phyloP scores from a whole-genome alignment of 2,113 vertebrate genomes.

The Dasyprocta punctata region DNA sequence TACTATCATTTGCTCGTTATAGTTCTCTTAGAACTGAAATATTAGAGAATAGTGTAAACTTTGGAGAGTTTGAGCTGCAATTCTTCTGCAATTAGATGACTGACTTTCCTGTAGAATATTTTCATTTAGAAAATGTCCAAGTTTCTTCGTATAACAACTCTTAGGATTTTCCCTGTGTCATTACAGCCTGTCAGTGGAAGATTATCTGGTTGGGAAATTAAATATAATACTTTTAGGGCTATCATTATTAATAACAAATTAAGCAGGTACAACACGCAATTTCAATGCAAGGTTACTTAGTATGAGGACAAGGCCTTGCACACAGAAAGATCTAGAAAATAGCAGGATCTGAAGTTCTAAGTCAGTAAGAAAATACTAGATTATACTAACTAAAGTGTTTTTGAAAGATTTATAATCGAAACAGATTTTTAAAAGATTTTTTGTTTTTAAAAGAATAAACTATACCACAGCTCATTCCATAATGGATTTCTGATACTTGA shows the following conservation, averaged over 20 bases:
- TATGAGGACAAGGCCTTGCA: background rate
- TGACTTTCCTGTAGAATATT: conserved; percentile 6
- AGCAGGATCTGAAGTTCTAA: background rate
- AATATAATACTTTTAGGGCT: background rate
- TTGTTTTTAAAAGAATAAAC: background rate
- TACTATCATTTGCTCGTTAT: conserved; percentile 16
- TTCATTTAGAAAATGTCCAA: conserved; percentile 38
- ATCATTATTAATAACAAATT: background rate
- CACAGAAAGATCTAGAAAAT: background rate
- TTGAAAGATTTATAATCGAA: conserved; percentile 37
- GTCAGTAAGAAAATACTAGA: conserved; percentile 14
- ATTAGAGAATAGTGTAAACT: conserved; percentile 25
- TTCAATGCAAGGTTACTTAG: background rate
- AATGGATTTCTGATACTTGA: conserved; percentile 12
- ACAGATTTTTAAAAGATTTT: background rate
- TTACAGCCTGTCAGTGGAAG: background rate
- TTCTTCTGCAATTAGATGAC: background rate
- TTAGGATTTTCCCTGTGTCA: background rate
- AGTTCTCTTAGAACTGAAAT: conserved; percentile 4
- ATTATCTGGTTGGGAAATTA: conserved; percentile 7
- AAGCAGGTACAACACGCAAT: background rate
- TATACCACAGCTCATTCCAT: background rate
- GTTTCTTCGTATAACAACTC: background rate
- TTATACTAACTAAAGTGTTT: background rate
- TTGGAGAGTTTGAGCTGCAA: conserved; percentile 24